Evolutionary conservation across 2,888 invertebrate species (phyloP).

Genomic region (Leptarthrus brevirostris): DNA sequence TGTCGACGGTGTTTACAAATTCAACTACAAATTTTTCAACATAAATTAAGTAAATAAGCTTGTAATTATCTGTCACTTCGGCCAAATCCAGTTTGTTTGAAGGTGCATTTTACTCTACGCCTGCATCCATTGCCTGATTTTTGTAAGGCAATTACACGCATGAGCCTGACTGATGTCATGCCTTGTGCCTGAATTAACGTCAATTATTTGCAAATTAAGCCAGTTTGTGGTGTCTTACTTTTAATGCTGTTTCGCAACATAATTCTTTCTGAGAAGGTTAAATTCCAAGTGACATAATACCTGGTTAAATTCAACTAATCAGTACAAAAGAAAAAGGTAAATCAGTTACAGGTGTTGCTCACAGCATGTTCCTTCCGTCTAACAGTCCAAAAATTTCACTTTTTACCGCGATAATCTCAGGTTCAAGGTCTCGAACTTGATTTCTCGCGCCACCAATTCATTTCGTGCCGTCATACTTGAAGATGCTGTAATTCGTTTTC

Average conservation of each 20-base stretch:
- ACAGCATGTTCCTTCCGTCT: background rate
- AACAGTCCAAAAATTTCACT: constrained; percentile 23
- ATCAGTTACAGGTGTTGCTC: background rate
- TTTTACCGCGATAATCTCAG: constrained; percentile 7
- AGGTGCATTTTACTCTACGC: background rate
- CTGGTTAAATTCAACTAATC: background rate
- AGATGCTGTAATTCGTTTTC: constrained; percentile 7
- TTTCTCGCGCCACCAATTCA: constrained; percentile 15
- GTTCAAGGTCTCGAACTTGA: constrained; percentile 47
- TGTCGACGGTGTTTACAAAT: too few relatives aligned
- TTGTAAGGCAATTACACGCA: background rate
- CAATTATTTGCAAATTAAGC: constrained; percentile 12
- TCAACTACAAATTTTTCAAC: background rate
- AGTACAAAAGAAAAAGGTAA: background rate
- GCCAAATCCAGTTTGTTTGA: background rate
- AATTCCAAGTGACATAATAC: background rate
- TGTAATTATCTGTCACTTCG: constrained; percentile 13
- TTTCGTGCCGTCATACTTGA: background rate
- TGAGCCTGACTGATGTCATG: background rate
- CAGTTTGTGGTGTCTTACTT: background rate
- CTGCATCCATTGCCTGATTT: background rate
- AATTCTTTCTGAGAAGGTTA: background rate
- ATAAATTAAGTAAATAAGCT: background rate
- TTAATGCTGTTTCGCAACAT: background rate
- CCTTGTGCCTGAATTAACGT: background rate